Evolutionary conservation across 2,113 vertebrate genomes (phyloP).

Genomic region (Ahaetulla prasina): DNA sequence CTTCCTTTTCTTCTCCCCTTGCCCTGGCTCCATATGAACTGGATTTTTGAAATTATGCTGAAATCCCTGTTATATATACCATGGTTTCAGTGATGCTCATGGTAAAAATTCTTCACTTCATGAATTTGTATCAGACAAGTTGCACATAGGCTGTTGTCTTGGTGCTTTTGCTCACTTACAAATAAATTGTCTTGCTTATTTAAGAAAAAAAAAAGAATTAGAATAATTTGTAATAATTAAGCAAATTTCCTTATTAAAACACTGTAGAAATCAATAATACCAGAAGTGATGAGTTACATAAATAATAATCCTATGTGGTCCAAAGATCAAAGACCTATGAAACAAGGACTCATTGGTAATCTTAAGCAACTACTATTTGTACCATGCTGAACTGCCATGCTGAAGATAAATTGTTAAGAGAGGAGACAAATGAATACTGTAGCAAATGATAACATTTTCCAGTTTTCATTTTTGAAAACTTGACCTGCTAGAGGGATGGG

Average conservation of each 20-base stretch:
- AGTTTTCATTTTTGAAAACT: neutral
- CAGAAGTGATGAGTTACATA: neutral
- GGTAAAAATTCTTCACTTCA: neutral
- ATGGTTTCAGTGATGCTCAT: neutral
- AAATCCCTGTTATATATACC: neutral
- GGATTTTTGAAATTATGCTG: neutral
- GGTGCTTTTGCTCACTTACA: neutral
- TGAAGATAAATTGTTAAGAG: neutral
- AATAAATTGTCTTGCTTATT: neutral
- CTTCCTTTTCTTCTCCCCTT: neutral
- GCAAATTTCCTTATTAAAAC: neutral
- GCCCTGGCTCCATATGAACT: neutral
- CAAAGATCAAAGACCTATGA: constrained; percentile 14
- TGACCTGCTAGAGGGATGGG: neutral
- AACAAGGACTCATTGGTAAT: neutral
- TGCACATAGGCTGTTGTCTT: neutral
- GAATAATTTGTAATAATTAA: neutral
- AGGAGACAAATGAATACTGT: neutral
- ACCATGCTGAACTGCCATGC: neutral
- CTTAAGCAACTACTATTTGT: neutral
- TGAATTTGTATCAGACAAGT: neutral
- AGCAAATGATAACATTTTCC: neutral
- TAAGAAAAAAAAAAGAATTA: neutral
- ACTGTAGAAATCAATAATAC: neutral
- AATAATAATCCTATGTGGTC: constrained; percentile 12